Conservation (phyloP, 2,888 invertebrate species). For the Lamproptera curius region DNA sequence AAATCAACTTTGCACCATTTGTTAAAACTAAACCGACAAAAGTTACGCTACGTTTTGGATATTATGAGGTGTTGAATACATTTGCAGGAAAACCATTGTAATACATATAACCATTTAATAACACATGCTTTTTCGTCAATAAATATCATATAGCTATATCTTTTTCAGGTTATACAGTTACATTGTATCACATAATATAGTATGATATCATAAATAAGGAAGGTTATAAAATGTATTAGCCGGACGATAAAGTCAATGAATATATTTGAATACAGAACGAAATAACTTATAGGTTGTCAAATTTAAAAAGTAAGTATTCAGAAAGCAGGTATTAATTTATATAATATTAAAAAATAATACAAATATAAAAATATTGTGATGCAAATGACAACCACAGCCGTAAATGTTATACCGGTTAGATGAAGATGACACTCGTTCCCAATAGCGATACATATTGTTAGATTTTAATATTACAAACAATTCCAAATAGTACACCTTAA, state of each 20-base stretch:
- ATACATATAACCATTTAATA: neutral
- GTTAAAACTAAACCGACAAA: slow-evolving; percentile 29
- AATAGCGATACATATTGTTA: slow-evolving; percentile 14
- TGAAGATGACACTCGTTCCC: slow-evolving; percentile 21
- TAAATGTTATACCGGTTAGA: slow-evolving; percentile 28
- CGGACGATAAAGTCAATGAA: too few species aligned
- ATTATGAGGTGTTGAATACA: neutral
- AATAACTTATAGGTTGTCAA: too few species aligned
- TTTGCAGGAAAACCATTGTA: neutral
- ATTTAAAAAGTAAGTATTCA: too few species aligned
- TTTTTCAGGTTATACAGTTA: too few species aligned
- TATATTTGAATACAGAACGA: too few species aligned
- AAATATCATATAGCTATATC: too few species aligned
- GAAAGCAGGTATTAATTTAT: slow-evolving; percentile 25
- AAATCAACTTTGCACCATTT: slow-evolving; percentile 58
- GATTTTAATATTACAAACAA: slow-evolving; percentile 20
- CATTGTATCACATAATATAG: too few species aligned
- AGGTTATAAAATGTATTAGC: too few species aligned
- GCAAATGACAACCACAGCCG: slow-evolving; percentile 60
- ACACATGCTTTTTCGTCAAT: too few species aligned
- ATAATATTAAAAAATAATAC: slow-evolving; percentile 31
- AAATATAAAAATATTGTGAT: slow-evolving; percentile 45
- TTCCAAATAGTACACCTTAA: slow-evolving; percentile 27
- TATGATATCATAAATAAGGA: too few species aligned
- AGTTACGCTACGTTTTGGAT: slow-evolving; percentile 30